Percentiles rank a stretch among this genome's conserved stretches.
Conservation (phyloP, 2,888 invertebrate genomes). For the Acrobasis suavella region DNA sequence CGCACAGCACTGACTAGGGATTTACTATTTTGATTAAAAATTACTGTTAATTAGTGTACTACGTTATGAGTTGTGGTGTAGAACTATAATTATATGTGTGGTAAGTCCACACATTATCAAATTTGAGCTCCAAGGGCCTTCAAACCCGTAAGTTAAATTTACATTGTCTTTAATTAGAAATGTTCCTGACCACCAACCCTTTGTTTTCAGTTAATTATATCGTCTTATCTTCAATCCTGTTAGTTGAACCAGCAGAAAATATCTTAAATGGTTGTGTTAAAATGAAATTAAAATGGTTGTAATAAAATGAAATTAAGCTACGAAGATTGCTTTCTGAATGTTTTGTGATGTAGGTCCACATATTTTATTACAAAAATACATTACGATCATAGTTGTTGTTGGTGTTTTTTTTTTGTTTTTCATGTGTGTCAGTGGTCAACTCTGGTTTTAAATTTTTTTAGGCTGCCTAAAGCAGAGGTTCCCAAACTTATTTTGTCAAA, state of each 20-base stretch:
- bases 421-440: no score
- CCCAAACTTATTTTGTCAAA: no score
- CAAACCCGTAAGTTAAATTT: constrained; percentile 7
- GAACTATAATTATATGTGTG: background rate
- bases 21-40: no score
- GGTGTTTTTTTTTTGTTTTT: no score
- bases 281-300: background rate
- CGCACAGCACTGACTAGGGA: no score
- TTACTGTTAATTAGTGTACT: no score
- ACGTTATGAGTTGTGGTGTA: no score
- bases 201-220: constrained; percentile 15
- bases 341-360: background rate
- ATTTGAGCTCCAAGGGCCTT: background rate
- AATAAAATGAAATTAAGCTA: background rate
- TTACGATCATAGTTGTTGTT: no score
- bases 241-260: background rate
- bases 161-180: constrained; percentile 21
- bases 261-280: background rate
- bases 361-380: background rate
- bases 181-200: constrained; percentile 15
- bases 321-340: background rate
- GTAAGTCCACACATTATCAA: background rate
- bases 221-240: background rate
- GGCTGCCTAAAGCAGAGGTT: no score
- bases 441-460: no score